Conservation (phyloP, 2,113 vertebrate species). For the Cyanistes caeruleus region DNA sequence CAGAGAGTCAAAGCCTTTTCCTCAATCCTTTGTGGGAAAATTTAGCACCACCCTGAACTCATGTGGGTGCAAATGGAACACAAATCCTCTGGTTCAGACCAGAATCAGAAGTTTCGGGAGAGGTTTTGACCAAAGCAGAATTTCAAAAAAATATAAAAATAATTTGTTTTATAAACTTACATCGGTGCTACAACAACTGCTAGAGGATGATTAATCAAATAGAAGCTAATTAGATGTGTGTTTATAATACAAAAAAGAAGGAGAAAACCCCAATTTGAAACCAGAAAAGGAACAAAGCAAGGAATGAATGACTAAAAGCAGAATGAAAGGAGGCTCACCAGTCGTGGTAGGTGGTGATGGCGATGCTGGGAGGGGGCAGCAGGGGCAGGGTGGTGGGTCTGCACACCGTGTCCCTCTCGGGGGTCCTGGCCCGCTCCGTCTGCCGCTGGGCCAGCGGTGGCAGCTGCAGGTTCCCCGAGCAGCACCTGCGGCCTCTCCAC, state of each 20-base stretch:
- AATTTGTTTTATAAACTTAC: background rate
- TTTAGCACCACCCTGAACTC: background rate
- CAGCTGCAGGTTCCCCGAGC: conserved; percentile 89
- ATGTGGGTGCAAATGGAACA: background rate
- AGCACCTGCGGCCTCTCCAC: conserved; percentile 86
- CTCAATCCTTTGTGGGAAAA: background rate
- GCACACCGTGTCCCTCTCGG: conserved; percentile 69
- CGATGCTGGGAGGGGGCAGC: conserved; percentile 85
- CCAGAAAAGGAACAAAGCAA: rapidly evolving
- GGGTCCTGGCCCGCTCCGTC: conserved; percentile 80
- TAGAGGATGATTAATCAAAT: rapidly evolving
- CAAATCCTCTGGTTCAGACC: rapidly evolving
- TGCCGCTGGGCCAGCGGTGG: conserved; percentile 91
- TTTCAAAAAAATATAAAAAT: rapidly evolving
- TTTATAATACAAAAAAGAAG: rapidly evolving
- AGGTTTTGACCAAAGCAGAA: background rate
- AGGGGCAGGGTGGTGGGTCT: conserved; percentile 88
- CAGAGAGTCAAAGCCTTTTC: background rate
- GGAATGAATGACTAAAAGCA: rapidly evolving
- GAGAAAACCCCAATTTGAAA: background rate
- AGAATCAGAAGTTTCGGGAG: rapidly evolving
- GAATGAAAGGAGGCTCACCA: conserved; percentile 57
- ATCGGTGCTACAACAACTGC: rapidly evolving
- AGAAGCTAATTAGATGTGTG: rapidly evolving
- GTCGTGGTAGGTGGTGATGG: conserved; percentile 89